These are phyloP conservation scores for Tipula unca DNA, from an alignment of 2,888 invertebrate species.

Conservation along the genomic window DNA sequence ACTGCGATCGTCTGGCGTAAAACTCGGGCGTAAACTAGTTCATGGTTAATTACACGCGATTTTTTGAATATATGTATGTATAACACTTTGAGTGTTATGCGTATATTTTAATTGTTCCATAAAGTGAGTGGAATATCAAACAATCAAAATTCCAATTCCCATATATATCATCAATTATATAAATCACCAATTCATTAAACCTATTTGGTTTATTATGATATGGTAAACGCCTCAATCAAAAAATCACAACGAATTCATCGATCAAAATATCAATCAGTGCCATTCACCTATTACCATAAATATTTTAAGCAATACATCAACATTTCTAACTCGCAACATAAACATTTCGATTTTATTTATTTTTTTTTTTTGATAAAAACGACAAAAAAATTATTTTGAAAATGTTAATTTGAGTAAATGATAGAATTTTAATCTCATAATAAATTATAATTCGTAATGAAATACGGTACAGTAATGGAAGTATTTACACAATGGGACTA, in stretches of 20 bases:
- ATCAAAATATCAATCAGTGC: background rate
- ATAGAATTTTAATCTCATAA: background rate
- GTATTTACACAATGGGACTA: no score
- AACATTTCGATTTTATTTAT: background rate
- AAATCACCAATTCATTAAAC: background rate
- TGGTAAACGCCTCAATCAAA: background rate
- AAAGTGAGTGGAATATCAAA: background rate
- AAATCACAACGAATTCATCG: background rate
- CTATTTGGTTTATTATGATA: background rate
- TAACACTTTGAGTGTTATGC: background rate
- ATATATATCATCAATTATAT: background rate
- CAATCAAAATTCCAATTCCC: background rate
- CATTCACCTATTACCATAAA: background rate
- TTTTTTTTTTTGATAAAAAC: background rate
- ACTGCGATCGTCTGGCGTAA: background rate
- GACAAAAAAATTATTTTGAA: background rate
- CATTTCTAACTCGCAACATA: background rate
- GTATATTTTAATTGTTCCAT: background rate
- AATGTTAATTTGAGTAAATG: background rate
- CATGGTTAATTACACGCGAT: background rate
- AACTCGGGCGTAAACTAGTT: background rate
- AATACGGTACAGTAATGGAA: background rate
- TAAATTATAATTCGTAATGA: background rate
- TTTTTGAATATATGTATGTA: no score
- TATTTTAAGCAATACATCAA: background rate